Base-by-base conservation (phyloP, 2,888 invertebrate genomes). In the Callyntrura guangdongensis region DNA sequence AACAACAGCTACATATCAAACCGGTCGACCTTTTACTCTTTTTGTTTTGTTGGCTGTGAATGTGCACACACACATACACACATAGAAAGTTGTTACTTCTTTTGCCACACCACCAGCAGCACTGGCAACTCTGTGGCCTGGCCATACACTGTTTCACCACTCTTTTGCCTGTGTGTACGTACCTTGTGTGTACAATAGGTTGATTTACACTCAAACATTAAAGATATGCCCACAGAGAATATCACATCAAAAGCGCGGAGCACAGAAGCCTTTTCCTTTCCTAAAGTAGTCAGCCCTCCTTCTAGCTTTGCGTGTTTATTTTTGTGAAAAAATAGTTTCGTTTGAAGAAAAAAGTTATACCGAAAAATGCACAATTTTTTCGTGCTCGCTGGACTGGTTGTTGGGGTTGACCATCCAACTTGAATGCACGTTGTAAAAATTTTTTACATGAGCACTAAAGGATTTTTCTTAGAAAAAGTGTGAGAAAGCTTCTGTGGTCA, bases 221-320 rank as follows among this genome's bases (percentile, higher is more conserved):
- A 14, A 69, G 14, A 81, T 59, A 61, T 81, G 81, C 81, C 88
- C 56, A 59, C 56, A 72, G 47, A 72, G 82, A 49, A 82, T 72
- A 82, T 81, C 82, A 82, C 79, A 81, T 87, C 87, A 69, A 87
- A 72, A 22, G 64, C 72, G 88, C 88, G 88, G 82, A 88, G 82
- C 88, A 88, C 88, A 88, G 88, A 88, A 88, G 88, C 88, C 47
- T 82, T 88, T 88, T 88, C 82, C 82, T 82, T 82, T 82, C 69
- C 69, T 82, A 82, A 56, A 82, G 69, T 81, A 87, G 79, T 25
- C 77, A 86, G 81, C 81, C 81, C 67, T 27, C 87, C 87, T 81
- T 69, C 81, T 20, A 14, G 56, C 82, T 82, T 88, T 88, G 88
- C 88, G 88, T 88, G 88, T 88, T 82, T 69, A 82, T 82, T 88